These are phyloP conservation scores for Chrysolina americana DNA, from an alignment of 2,888 invertebrate species.

Conservation along the genomic window DNA sequence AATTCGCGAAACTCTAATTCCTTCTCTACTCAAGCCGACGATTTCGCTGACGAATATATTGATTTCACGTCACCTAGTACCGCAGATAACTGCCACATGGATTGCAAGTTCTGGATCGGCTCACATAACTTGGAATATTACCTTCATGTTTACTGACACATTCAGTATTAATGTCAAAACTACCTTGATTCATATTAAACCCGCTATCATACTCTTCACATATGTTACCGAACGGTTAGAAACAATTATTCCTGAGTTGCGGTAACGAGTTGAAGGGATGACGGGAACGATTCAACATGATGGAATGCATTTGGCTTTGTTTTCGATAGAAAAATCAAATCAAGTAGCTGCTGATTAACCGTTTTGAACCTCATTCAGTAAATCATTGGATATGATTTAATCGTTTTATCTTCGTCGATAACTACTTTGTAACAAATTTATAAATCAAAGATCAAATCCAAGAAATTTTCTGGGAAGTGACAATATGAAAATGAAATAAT, in stretches of 20 bases:
- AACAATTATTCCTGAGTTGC: constrained; percentile 19
- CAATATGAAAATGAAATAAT: no score
- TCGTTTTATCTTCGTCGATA: no score
- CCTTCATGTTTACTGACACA: constrained; percentile 46
- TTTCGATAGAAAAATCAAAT: not conserved
- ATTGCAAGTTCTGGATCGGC: constrained; percentile 12
- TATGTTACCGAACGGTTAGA: constrained; percentile 29
- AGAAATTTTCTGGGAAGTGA: no score
- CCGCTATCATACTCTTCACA: constrained; percentile 39
- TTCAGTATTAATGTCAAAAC: constrained; percentile 45
- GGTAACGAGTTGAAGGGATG: not conserved
- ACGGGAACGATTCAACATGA: not conserved
- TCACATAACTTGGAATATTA: constrained; percentile 25
- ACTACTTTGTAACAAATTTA: no score
- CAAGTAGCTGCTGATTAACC: no score
- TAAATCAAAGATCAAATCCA: no score
- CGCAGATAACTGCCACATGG: constrained; percentile 17
- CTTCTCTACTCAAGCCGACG: not conserved
- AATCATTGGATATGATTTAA: no score
- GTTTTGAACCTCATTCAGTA: no score
- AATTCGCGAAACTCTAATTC: constrained; percentile 2
- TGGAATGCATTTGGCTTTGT: not conserved
- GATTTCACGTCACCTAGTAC: constrained; percentile 5
- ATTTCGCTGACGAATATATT: constrained; percentile 16
- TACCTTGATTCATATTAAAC: constrained; percentile 40